phyloP scores from a whole-genome alignment of 2,113 vertebrate species.

The Colius striatus region DNA sequence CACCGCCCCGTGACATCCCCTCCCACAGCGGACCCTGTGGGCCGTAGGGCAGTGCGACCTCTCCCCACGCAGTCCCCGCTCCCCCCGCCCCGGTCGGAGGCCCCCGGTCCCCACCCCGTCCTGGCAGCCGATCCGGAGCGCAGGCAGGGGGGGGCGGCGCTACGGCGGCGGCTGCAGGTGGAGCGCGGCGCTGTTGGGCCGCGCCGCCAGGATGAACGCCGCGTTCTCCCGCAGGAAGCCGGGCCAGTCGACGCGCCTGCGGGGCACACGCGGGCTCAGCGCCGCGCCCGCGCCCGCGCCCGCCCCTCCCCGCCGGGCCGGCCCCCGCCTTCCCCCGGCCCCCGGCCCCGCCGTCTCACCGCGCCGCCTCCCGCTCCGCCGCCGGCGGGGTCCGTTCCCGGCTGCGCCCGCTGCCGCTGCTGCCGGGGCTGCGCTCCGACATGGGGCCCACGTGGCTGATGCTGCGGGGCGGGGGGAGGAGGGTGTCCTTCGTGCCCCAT shows the following conservation, averaged over 20 bases:
- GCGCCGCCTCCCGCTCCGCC: slow-evolving; percentile 79
- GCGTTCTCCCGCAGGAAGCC: slow-evolving; percentile 88
- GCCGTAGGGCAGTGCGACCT: too few species aligned
- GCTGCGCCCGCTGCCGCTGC: slow-evolving; percentile 83
- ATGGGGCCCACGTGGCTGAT: slow-evolving; percentile 95
- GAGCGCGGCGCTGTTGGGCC: slow-evolving; percentile 91
- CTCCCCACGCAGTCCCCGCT: too few species aligned
- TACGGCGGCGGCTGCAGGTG: slow-evolving; percentile 90
- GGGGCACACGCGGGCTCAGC: not conserved
- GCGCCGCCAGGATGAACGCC: slow-evolving; percentile 89
- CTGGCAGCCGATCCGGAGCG: not conserved
- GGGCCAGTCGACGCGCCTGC: slow-evolving; percentile 86
- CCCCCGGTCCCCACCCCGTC: accelerated
- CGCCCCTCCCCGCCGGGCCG: too few species aligned
- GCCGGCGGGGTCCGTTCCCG: slow-evolving; percentile 74
- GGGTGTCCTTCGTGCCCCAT: accelerated
- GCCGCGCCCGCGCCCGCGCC: too few species aligned
- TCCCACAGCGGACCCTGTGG: too few species aligned
- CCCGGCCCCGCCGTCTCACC: slow-evolving; percentile 82
- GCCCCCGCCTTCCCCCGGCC: too few species aligned
- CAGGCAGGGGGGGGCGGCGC: not conserved
- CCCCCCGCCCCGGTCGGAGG: too few species aligned
- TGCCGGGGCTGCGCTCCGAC: slow-evolving; percentile 90
- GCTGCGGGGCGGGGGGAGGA: slow-evolving; percentile 64
- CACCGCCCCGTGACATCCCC: too few species aligned